These are phyloP conservation scores for Dendrocincla tyrannina DNA, from an alignment of 2,797 vertebrate species.

Conservation along the genomic window DNA sequence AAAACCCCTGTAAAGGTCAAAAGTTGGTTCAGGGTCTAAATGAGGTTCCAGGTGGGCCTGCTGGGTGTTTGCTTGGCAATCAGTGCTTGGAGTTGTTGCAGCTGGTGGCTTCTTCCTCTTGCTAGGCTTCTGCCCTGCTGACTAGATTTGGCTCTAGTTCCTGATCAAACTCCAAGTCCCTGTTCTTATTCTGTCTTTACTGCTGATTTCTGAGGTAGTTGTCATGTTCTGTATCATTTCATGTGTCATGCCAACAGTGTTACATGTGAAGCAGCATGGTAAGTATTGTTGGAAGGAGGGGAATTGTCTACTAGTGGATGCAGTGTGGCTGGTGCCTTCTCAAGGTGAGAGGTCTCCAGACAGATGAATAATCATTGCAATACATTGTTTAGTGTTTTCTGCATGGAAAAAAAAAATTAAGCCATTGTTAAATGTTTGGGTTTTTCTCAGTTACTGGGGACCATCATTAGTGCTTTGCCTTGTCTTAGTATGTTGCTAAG, in stretches of 20 bases:
- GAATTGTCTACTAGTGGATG: neutral
- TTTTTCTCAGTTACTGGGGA: neutral
- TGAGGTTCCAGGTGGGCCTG: neutral
- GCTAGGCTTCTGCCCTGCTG: neutral
- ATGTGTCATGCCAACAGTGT: fast-evolving
- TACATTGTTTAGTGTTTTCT: neutral
- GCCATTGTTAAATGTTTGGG: neutral
- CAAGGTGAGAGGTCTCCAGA: neutral
- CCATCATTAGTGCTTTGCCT: neutral
- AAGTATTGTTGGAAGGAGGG: neutral
- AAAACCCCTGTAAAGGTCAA: neutral
- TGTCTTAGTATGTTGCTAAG: neutral
- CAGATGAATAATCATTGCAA: neutral
- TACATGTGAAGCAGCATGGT: neutral
- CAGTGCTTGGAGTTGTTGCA: neutral
- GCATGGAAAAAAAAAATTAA: neutral
- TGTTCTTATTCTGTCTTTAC: neutral
- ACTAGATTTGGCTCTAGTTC: neutral
- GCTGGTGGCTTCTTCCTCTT: neutral
- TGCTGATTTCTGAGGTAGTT: neutral
- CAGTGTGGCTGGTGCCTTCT: fast-evolving
- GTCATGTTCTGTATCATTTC: neutral
- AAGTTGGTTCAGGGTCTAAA: neutral
- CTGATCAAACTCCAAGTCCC: fast-evolving
- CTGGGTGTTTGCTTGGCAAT: neutral